Conservation (phyloP, 92 coral and sea anemone genomes). For the Scolanthus callimorphus region DNA sequence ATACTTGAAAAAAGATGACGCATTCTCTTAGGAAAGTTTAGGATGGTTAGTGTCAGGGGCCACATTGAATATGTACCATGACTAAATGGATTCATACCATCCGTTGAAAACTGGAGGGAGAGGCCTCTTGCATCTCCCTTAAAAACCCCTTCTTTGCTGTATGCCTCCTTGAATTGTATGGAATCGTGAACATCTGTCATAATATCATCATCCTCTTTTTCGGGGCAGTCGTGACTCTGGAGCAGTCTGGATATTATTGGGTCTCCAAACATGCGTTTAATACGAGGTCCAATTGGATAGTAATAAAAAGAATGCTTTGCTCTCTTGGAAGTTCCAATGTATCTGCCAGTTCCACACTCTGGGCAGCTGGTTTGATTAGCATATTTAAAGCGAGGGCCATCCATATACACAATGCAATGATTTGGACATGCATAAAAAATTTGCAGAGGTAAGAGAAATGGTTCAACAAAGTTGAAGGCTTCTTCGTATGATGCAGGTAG, state of each 20-base stretch:
- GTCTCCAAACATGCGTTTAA: conserved; percentile 29
- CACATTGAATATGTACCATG: conserved; percentile 42
- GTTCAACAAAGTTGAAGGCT: no score
- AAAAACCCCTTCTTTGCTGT: conserved; percentile 12
- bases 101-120: no score
- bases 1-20: conserved; percentile 15
- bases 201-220: conserved; percentile 2
- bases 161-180: conserved; percentile 27
- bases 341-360: conserved; percentile 16
- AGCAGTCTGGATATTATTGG: conserved; percentile 15
- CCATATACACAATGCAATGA: no score
- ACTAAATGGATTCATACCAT: no score
- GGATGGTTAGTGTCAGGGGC: conserved; percentile 37
- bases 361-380: no score
- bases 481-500: no score
- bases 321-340: conserved; percentile 1
- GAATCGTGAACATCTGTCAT: conserved; percentile 28
- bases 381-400: no score
- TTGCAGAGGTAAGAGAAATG: no score
- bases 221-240: conserved; percentile 5
- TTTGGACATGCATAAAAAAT: no score
- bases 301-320: conserved; percentile 9
- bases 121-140: no score
- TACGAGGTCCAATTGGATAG: conserved; percentile 26
- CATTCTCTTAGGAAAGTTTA: conserved; percentile 35